Conservation (phyloP, 2,113 vertebrate genomes). For the Gulo gulo region DNA sequence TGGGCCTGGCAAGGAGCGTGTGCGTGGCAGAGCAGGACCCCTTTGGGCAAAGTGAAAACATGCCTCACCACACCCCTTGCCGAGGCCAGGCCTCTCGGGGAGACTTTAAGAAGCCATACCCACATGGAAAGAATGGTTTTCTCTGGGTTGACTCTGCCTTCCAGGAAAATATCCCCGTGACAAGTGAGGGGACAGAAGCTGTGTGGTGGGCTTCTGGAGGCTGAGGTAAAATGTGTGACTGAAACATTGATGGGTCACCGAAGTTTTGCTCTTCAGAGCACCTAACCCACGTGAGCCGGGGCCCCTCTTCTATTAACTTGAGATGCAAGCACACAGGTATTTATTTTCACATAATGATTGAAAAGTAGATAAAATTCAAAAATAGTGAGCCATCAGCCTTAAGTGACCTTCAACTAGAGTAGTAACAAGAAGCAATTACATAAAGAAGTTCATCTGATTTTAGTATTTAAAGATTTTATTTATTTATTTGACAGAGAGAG, state of each 20-base stretch:
- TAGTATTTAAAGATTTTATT: neutral
- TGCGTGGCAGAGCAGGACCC: neutral
- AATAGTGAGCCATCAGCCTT: neutral
- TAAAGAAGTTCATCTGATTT: constrained; percentile 46
- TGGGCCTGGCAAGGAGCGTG: fast-evolving
- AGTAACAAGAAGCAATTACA: constrained; percentile 46
- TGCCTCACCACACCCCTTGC: neutral
- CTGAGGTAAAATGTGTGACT: neutral
- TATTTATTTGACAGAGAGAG: no score
- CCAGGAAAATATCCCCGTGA: neutral
- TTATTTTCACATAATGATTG: constrained; percentile 25
- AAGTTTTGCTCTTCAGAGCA: neutral
- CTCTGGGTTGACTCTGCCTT: neutral
- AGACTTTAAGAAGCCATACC: neutral
- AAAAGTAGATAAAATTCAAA: constrained; percentile 50
- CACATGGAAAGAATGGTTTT: neutral
- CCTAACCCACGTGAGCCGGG: neutral
- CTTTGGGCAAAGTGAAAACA: neutral
- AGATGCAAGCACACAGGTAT: neutral
- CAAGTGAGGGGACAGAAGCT: neutral
- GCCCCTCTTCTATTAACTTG: constrained; percentile 1
- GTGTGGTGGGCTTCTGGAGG: fast-evolving
- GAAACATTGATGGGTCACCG: neutral
- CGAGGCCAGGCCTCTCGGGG: neutral
- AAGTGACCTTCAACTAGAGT: neutral